Conservation (phyloP, 2,113 vertebrate genomes). For the Cololabis saira region DNA sequence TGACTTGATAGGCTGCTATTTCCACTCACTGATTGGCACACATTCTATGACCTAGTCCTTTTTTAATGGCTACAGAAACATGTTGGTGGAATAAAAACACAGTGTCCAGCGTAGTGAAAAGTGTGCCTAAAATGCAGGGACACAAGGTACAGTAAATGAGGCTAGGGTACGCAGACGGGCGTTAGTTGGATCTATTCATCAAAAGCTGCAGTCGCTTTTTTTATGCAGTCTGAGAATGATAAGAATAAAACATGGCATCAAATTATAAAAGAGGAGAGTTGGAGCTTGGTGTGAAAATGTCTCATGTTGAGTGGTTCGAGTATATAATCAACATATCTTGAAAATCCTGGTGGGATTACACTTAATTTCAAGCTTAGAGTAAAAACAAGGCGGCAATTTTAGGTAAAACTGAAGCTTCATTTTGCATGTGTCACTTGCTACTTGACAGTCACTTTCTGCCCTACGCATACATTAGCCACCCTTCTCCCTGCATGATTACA, state of each 20-base stretch:
- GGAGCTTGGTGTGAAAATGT: too few species aligned
- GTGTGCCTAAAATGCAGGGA: too few species aligned
- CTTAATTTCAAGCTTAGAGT: conserved; percentile 14
- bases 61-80: background rate
- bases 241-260: too few species aligned
- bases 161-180: too few species aligned
- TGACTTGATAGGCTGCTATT: background rate
- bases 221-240: too few species aligned
- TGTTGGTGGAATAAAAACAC: background rate
- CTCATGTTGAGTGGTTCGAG: too few species aligned
- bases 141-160: too few species aligned
- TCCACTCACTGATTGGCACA: background rate
- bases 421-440: conserved; percentile 15
- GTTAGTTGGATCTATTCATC: too few species aligned
- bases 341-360: background rate
- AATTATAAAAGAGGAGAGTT: too few species aligned
- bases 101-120: too few species aligned
- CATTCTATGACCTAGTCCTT: background rate
- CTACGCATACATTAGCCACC: background rate
- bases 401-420: conserved; percentile 6
- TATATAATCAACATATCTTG: too few species aligned
- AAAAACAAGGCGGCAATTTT: conserved; percentile 6
- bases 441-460: conserved; percentile 24
- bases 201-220: too few species aligned
- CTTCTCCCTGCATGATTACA: conserved; percentile 31